phyloP scores from a whole-genome alignment of 1,140 invertebrate genomes.

The Ctenoplectra terminalis region DNA sequence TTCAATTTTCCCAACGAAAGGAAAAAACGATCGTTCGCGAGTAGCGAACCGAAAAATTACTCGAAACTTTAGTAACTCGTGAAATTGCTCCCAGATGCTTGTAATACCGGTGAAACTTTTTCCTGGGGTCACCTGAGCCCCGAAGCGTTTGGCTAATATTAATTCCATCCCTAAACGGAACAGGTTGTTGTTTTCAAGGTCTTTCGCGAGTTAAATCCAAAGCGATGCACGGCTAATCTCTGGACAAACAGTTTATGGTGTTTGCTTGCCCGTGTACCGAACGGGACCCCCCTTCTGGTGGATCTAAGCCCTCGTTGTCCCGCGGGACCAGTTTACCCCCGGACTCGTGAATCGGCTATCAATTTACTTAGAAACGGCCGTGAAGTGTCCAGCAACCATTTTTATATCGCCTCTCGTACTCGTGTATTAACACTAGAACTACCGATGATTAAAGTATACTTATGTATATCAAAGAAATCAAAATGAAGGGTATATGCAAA shows the following conservation, averaged over 20 bases:
- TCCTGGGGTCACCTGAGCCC: conserved; percentile 61
- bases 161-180: conserved; percentile 26
- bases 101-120: conserved; percentile 59
- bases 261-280: conserved; percentile 71
- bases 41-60: conserved; percentile 58
- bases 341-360: conserved; percentile 79
- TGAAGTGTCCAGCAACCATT: conserved; percentile 50
- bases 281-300: conserved; percentile 13
- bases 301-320: conserved; percentile 62
- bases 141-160: conserved; percentile 24
- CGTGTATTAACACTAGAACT: too few relatives aligned
- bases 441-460: too few relatives aligned
- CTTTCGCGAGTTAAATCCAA: conserved; percentile 67
- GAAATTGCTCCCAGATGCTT: conserved; percentile 71
- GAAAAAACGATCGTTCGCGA: conserved; percentile 27
- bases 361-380: conserved; percentile 79
- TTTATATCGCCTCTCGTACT: conserved; percentile 1
- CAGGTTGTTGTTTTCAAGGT: conserved; percentile 61
- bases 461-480: too few relatives aligned
- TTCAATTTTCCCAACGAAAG: conserved; percentile 12
- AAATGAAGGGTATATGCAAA: too few relatives aligned
- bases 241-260: conserved; percentile 80
- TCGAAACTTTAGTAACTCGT: conserved; percentile 64
- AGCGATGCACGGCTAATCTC: conserved; percentile 75
- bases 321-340: conserved; percentile 78